Evolutionary conservation across 2,113 vertebrate genomes (phyloP).

Genomic region (Colinus virginianus): DNA sequence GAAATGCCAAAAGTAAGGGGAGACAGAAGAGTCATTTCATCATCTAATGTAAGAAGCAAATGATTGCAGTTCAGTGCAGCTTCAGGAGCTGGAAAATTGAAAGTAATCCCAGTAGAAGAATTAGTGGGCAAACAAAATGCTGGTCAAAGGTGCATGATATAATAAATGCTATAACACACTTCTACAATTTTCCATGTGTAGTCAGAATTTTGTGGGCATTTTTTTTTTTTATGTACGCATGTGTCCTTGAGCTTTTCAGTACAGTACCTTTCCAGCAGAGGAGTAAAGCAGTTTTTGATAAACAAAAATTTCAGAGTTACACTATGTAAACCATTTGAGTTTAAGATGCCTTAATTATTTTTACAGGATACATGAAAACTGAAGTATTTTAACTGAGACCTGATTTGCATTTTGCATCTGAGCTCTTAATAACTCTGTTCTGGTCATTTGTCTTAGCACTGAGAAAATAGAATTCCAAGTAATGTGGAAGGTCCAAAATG

Average conservation of each 20-base stretch:
- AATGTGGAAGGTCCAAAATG: neutral
- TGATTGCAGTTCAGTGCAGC: conserved; percentile 11
- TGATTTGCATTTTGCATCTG: neutral
- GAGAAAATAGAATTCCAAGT: neutral
- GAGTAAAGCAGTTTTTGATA: neutral
- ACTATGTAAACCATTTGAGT: neutral
- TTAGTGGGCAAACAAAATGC: conserved; percentile 43
- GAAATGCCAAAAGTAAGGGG: conserved; percentile 15
- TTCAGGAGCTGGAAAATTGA: neutral
- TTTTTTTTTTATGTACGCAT: neutral
- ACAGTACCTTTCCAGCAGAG: neutral
- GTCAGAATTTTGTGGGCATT: neutral
- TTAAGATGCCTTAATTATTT: conserved; percentile 9
- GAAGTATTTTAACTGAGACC: neutral
- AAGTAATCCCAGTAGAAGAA: conserved; percentile 26
- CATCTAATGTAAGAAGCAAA: conserved; percentile 55
- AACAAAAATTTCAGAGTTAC: neutral
- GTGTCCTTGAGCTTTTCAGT: neutral
- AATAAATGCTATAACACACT: conserved; percentile 8
- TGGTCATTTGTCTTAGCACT: neutral
- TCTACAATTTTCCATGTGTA: neutral
- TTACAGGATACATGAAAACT: neutral
- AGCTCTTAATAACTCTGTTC: neutral
- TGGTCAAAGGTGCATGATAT: conserved; percentile 14
- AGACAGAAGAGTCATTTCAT: conserved; percentile 31